Evolutionary conservation across 2,888 invertebrate species (phyloP).

Genomic region (Nomada flava): DNA sequence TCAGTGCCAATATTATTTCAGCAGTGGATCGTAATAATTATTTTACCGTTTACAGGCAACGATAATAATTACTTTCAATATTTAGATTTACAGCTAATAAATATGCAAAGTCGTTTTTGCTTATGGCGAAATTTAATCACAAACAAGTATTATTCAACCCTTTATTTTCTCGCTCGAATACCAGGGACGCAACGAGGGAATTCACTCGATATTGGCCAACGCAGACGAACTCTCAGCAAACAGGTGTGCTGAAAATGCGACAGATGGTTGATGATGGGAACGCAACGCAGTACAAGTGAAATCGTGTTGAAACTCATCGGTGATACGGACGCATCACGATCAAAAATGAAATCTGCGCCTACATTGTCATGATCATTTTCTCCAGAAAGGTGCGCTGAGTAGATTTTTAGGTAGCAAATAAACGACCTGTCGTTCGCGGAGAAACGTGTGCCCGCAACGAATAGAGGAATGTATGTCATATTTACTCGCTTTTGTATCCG

Average conservation of each 20-base stretch:
- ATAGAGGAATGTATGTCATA: constrained; percentile 11
- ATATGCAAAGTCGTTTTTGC: no score
- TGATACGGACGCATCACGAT: constrained; percentile 28
- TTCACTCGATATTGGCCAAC: constrained; percentile 31
- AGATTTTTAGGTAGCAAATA: background rate
- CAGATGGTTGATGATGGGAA: constrained; percentile 72
- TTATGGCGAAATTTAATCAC: no score
- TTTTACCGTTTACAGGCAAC: no score
- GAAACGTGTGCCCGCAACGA: background rate
- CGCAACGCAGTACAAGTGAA: constrained; percentile 54
- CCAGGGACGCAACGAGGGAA: constrained; percentile 46
- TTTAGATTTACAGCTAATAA: no score
- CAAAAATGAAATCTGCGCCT: background rate
- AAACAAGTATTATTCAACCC: background rate
- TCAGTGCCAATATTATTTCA: no score
- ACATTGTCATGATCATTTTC: background rate
- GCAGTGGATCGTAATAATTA: no score
- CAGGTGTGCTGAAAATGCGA: constrained; percentile 70
- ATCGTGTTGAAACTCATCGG: constrained; percentile 53
- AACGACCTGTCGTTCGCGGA: background rate
- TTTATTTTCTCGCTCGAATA: background rate
- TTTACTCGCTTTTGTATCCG: background rate
- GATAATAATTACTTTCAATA: background rate
- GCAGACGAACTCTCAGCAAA: constrained; percentile 58
- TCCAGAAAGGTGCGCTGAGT: no score